Base-by-base conservation (phyloP, 2,113 vertebrate species). In the Sitta europaea region DNA sequence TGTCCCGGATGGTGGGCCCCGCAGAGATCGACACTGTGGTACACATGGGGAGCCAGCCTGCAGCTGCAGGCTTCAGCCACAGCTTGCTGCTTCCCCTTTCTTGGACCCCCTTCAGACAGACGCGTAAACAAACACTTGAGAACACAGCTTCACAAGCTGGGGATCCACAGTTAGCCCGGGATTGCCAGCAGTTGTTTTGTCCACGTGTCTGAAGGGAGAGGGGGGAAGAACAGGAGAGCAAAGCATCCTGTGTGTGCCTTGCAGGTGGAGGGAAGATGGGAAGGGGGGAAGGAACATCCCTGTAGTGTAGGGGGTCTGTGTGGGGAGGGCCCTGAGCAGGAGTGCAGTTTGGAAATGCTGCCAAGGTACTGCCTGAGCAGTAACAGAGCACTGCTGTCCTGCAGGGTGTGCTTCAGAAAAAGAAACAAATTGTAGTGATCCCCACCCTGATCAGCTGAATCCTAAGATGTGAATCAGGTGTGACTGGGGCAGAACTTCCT, bases 11-110 rank as follows among this genome's bases (percentile, higher is more conserved):
- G 14, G 97, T 99, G 79, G 95, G 97, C n/a, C 51, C 97, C 4
- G 96, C 98, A 14, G 98, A 99, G 84, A 97, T 99, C 3, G 98
- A 98, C 8, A 98, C 96, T 7, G 97, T 99, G 98, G 99, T 99
- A 91, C 29, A 98, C 97, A 33, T 14, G 5, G 3, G 5, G 8
- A 10, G 0, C 5, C 55, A 29, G 10, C 43, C 27, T 38, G 36
- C 6, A 3, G 18, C 6, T 19, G 35, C 13, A 4, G 47, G 20
- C 7, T 2, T 31, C 18, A 33, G 40, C 5, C 6, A 1, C 4
- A 45, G 21, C 17, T 14, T 51, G 38, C 5, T 40, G 43, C 31
- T 55, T 19, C 4, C 13, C 10, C 3, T 40, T 45, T 29, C 13
- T 28, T 5, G 1, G n/a, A 2, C 2, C 6, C 13, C 3, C 28